Percentiles rank a stretch among this genome's conserved stretches.
These are phyloP conservation scores for Pogonomyrmex californicus DNA, from an alignment of 1,140 invertebrate species.

Conservation along the genomic window DNA sequence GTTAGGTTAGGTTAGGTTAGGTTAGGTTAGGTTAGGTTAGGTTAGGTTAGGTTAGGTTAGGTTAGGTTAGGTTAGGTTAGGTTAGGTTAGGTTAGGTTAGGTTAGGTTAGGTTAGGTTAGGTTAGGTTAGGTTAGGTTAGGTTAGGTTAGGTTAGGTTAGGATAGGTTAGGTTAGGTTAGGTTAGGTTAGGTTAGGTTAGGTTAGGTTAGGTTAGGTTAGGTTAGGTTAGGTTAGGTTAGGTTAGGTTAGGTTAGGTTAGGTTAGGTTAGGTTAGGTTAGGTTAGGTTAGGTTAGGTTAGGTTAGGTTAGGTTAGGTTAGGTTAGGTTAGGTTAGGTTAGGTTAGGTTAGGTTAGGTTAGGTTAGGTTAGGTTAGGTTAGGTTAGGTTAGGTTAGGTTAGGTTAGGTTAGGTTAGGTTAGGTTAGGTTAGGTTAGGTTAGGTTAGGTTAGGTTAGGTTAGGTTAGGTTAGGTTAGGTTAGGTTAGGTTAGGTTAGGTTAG, in stretches of 20 bases:
- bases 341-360: constrained; percentile 16
- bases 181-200: constrained; percentile 10
- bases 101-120: not conserved
- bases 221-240: constrained; percentile 16
- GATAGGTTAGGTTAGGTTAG: constrained; percentile 13
- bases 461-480: constrained; percentile 17
- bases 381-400: constrained; percentile 24
- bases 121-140: constrained; percentile 3
- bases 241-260: constrained; percentile 21
- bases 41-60: too few relatives aligned
- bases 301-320: constrained; percentile 18
- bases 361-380: constrained; percentile 13
- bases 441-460: constrained; percentile 14
- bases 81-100: not conserved
- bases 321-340: constrained; percentile 15
- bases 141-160: constrained; percentile 9
- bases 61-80: too few relatives aligned
- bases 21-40: too few relatives aligned
- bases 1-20: too few relatives aligned
- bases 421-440: constrained; percentile 32
- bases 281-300: constrained; percentile 15
- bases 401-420: constrained; percentile 35
- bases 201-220: constrained; percentile 13
- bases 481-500: constrained; percentile 19
- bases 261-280: constrained; percentile 25